Conservation (phyloP, 1,140 invertebrate species). For the Acromyrmex echinatior region DNA sequence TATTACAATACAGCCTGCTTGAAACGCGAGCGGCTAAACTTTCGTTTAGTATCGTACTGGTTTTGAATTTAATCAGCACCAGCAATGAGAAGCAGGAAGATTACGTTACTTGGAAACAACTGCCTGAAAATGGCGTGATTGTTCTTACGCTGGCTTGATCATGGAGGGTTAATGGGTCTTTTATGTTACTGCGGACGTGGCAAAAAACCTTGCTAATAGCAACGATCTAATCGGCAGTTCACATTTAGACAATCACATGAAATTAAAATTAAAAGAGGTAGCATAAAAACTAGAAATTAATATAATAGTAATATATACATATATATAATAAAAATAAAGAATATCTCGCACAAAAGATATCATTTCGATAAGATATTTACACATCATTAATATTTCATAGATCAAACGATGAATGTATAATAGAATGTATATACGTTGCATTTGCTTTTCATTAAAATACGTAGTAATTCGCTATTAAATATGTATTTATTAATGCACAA, state of each 20-base stretch:
- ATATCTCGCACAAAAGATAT: neutral
- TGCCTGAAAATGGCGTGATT: conserved; percentile 71
- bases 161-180: conserved; percentile 27
- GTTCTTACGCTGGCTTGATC: conserved; percentile 49
- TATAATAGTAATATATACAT: neutral
- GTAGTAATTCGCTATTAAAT: neutral
- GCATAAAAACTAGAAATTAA: neutral
- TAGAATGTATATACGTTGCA: neutral
- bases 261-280: neutral
- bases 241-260: neutral
- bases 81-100: conserved; percentile 40
- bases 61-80: conserved; percentile 76
- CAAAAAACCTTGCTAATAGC: neutral
- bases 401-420: neutral
- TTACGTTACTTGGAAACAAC: conserved; percentile 79
- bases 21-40: conserved; percentile 69
- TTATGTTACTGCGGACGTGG: neutral
- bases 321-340: neutral
- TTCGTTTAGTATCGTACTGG: conserved; percentile 53
- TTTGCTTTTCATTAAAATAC: neutral
- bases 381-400: neutral
- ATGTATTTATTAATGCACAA: neutral
- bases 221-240: neutral
- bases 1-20: conserved; percentile 33
- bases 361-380: neutral